Base-by-base conservation (phyloP, 2,888 invertebrate species). In the Hirtodrosophila trivittata region DNA sequence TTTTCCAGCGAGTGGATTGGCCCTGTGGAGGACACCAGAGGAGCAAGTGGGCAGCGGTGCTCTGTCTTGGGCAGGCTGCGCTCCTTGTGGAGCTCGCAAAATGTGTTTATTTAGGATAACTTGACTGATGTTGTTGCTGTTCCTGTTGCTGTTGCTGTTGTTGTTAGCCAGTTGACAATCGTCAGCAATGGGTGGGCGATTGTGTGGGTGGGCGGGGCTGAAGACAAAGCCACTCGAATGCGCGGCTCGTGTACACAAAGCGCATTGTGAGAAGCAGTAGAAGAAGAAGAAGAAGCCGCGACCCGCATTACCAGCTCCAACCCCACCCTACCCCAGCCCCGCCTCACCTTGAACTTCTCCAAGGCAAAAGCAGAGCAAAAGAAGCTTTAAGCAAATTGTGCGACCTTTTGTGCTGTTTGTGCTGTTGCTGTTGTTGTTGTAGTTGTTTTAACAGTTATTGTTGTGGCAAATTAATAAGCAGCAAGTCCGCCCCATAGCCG, bases 71-170 rank as follows among this genome's bases (percentile, higher is more conserved):
- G 18, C 2, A 21, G 18, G 18, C 18, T 21, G 18, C 18, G 18
- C 5, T 21, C 18, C 2, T 21, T 21, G 18, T 56, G 18, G 62
- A 67, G 71, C 66, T 64, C 58, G 77, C 56, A 81, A 82, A 81
- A 85, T 82, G 85, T 81, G 85, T 81, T 81, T 81, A 81, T 81
- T 81, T 81, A 81, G 80, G 80, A 81, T 81, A 85, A 81, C 85
- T 85, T 73, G 75, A 70, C 78, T 82, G 81, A 41, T 59, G 9
- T 10, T 74, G 63, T 64, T 67, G 56, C 55, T 63, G 26, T 49
- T 60, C 47, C 33, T 64, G 55, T 51, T 56, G 28, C 49, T 32
- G 33, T 32, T 49, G 41, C 47, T 66, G 43, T 73, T 69, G 9
- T 38, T 50, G 32, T 16, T 39, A 46, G 49, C 66, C 64, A 60